Evolutionary conservation across 1,140 invertebrate species (phyloP).

Genomic region (Neodiprion pinetum): DNA sequence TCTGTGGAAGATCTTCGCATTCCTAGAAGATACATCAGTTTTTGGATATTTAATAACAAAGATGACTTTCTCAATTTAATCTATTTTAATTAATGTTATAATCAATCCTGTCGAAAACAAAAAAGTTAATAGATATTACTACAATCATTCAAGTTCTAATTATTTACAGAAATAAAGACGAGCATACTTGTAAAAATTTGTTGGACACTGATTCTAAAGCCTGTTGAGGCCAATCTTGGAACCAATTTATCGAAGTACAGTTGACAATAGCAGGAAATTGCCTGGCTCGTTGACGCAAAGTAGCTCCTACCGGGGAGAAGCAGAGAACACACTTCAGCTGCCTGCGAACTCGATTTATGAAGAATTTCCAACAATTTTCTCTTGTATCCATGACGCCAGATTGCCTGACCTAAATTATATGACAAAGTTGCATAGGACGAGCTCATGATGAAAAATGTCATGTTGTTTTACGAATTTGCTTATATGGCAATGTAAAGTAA

Average conservation of each 20-base stretch:
- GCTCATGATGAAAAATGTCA: conserved; percentile 1
- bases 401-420: conserved; percentile 67
- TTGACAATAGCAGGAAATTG: conserved; percentile 96
- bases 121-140: conserved; percentile 66
- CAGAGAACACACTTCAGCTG: conserved; percentile 81
- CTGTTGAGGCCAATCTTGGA: conserved; percentile 94
- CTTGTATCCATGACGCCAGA: conserved; percentile 83
- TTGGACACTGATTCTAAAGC: conserved; percentile 89
- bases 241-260: conserved; percentile 94
- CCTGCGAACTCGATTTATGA: conserved; percentile 86
- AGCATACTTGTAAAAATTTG: conserved; percentile 72
- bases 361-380: conserved; percentile 96
- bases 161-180: background rate
- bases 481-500: background rate
- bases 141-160: conserved; percentile 58
- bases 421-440: conserved; percentile 19
- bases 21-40: conserved; percentile 34
- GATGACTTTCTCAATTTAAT: conserved; percentile 16
- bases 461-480: background rate
- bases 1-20: conserved; percentile 44
- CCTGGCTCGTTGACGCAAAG: conserved; percentile 81
- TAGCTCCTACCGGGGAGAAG: conserved; percentile 91
- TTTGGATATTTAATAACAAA: background rate
- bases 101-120: conserved; percentile 26
- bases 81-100: conserved; percentile 15